phyloP scores from a whole-genome alignment of 2,113 vertebrate species.

The Sylvilagus bachmani region DNA sequence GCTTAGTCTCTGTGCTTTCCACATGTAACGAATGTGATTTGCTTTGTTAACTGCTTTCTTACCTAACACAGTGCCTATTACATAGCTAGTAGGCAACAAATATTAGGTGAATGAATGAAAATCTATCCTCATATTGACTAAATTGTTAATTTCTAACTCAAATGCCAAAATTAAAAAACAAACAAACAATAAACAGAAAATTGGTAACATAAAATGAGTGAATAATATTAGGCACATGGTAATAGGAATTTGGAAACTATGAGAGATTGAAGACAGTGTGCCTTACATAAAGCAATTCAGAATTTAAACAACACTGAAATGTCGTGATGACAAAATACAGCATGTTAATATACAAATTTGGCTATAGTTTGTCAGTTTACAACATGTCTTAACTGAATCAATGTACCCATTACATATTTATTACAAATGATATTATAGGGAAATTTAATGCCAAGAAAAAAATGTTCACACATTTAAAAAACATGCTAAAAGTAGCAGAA shows the following conservation, averaged over 20 bases:
- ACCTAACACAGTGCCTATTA: neutral
- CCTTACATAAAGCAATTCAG: neutral
- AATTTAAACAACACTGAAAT: slow-evolving; percentile 33
- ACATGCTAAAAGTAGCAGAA: neutral
- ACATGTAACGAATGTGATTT: neutral
- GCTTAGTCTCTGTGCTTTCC: neutral
- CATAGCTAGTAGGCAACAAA: neutral
- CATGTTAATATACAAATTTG: neutral
- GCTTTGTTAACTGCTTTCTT: neutral
- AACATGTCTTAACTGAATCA: slow-evolving; percentile 27
- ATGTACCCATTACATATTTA: neutral
- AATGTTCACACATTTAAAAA: neutral
- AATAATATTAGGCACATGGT: neutral
- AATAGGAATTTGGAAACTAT: neutral
- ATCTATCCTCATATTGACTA: neutral
- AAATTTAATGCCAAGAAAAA: neutral
- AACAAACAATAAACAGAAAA: neutral
- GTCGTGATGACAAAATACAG: neutral
- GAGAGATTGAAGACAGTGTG: neutral
- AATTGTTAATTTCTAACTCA: slow-evolving; percentile 40
- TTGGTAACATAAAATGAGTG: neutral
- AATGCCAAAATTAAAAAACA: neutral
- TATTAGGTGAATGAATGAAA: slow-evolving; percentile 23
- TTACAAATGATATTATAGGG: slow-evolving; percentile 19
- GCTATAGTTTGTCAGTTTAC: neutral